Base-by-base conservation (phyloP, 2,797 vertebrate species). In the Hippoglossus hippoglossus region DNA sequence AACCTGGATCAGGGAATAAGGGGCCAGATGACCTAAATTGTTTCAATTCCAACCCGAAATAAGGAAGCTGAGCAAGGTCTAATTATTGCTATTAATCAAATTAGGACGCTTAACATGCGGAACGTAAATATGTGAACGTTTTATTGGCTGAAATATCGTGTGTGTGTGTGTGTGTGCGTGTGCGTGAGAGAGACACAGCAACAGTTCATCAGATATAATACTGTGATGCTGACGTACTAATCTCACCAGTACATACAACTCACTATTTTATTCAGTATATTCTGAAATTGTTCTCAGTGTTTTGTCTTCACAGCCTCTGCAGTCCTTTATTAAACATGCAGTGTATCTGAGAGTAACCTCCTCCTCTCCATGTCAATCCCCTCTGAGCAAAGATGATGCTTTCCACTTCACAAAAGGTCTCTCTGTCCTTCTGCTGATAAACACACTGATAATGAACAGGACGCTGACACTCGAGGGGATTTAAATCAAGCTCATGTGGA, bases 1-100 rank as follows among this genome's bases (percentile, higher is more conserved):
- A 65, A 83, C 91, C 85, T 87, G 84, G 89, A 84, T 89, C 24
- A 88, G 92, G 93, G 93, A 93, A 83, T 92, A 87, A 78, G 87
- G 89, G 91, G 80, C 92, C 87, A 87, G 82, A 86, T 94, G 92
- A 95, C 93, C 94, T 91, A 93, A 93, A 94, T 94, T 90, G 92
- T 93, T 93, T 91, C 78, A 86, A 84, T 93, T 92, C 89, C 89
- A 83, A 80, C 53, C 57, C 75, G 82, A 92, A 90, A 82, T 80
- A 82, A 67, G 73, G 88, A 87, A 78, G 82, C 77, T 68, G 74
- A 75, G 71, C 71, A 79, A 86, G 78, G 71, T 88, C 85, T 89
- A 89, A 92, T 94, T 91, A 92, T 91, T 90, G 73, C 85, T 82
- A 91, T 92, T 93, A 92, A 94, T 93, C 89, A 70, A 93, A 93